Conservation (phyloP, 30 jellyfish, hydroid and myxozoan species). For the Sanderia malayensis region DNA sequence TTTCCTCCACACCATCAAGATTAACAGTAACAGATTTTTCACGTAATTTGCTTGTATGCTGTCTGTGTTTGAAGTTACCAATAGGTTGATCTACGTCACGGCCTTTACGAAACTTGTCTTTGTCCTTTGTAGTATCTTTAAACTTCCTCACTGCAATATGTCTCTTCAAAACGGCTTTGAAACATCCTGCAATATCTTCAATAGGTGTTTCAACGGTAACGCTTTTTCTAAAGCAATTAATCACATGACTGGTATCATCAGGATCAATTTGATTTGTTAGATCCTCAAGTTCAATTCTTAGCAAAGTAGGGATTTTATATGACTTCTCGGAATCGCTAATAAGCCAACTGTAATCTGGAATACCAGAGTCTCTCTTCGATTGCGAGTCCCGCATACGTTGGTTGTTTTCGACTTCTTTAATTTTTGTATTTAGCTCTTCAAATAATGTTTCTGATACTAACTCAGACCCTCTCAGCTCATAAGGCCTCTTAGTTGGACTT, state of each 20-base stretch:
- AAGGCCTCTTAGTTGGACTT: slow-evolving; percentile 9
- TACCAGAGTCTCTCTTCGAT: slow-evolving; percentile 54
- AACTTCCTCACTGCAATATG: slow-evolving; percentile 27
- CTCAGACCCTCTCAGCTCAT: slow-evolving; percentile 8
- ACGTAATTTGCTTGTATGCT: slow-evolving; percentile 23
- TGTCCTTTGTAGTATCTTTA: slow-evolving; percentile 22
- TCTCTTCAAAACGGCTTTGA: slow-evolving; percentile 41
- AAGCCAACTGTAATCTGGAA: slow-evolving; percentile 62
- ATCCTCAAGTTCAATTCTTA: slow-evolving; percentile 47
- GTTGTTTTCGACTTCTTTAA: slow-evolving; percentile 27
- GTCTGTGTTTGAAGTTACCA: slow-evolving; percentile 9
- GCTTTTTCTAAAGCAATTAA: slow-evolving; percentile 32
- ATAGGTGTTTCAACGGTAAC: slow-evolving; percentile 40
- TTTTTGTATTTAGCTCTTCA: slow-evolving; percentile 46
- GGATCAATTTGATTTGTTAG: slow-evolving; percentile 41
- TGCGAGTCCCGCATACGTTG: slow-evolving; percentile 40
- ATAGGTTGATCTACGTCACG: background rate
- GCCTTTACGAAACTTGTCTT: background rate
- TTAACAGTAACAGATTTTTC: slow-evolving; percentile 30
- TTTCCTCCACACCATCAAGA: slow-evolving; percentile 9
- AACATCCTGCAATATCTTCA: slow-evolving; percentile 39
- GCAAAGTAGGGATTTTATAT: slow-evolving; percentile 34
- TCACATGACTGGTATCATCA: slow-evolving; percentile 40
- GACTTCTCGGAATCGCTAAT: slow-evolving; percentile 37
- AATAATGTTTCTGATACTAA: slow-evolving; percentile 50